Evolutionary conservation across 53 echinoderm and acorn worm genomes (phyloP), one percentile per base, ranked within the genome.

Genomic region (Crossaster papposus): DNA sequence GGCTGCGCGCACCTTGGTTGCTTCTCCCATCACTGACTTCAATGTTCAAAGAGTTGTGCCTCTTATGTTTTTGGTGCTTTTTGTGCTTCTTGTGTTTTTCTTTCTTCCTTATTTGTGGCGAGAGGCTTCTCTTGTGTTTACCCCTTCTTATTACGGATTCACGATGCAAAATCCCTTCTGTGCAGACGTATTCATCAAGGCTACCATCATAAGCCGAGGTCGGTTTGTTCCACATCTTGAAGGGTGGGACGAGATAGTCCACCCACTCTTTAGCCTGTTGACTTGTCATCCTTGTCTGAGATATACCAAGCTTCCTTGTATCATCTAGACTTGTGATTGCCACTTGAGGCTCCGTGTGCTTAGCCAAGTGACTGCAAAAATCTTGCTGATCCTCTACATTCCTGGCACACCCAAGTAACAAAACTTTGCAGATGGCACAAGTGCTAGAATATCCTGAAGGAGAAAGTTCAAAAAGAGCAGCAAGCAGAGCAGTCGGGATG

Each of bases 221-320:
- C 31, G 96, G 96, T 83, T 92, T 83, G 82, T 94, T 94, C 9
- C 90, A 89, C 68, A 94, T 85, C 51, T 90, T 94, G 83, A 94
- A 96, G 32, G 96, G 96, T 54, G 96, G 96, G 22, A 94, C 96
- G 53, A 96, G 94, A 83, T 93, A 93, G 79, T 96, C 96, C 63
- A 96, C 91, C 96, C 96, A 96, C 64, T 94, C 92, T 22, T 91
- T 83, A 37, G 93, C 91, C 55, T 96, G 91, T 70, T 79, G 65
- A 53, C 91, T 89, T 72, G 79, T 83, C 81, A 35, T 89, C 73
- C 72, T 84, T 36, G 83, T 73, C 86, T 79, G 92, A 85, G 51
- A 85, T 73, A 58, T 84, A 23, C 79, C 70, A 34, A 70, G 85
- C 22, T 63, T 92, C 55, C 80, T 31, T 12, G 84, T 84, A 22